Evolutionary conservation across 2,797 vertebrate genomes (phyloP).

Genomic region (Oryzias sinensis): DNA sequence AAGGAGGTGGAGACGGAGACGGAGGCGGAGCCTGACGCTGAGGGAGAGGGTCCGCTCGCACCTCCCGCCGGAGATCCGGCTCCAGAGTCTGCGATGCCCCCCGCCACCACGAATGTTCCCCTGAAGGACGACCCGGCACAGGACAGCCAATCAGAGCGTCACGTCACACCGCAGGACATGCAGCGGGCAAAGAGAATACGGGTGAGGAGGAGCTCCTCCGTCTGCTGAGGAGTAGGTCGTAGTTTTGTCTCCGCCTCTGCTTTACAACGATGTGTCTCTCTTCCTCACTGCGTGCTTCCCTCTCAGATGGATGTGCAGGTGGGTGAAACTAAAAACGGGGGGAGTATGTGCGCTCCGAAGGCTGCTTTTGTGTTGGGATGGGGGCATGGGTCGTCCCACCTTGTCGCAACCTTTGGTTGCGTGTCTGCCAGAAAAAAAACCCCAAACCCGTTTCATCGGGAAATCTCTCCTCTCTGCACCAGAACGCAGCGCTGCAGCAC

Average conservation of each 20-base stretch:
- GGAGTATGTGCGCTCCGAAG: slow-evolving; percentile 12
- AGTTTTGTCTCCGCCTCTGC: slow-evolving; percentile 5
- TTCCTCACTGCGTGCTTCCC: slow-evolving; percentile 75
- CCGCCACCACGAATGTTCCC: slow-evolving; percentile 42
- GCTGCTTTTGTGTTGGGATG: slow-evolving; percentile 14
- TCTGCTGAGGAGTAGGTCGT: no score
- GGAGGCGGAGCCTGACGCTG: slow-evolving; percentile 30
- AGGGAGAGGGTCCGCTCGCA: slow-evolving; percentile 50
- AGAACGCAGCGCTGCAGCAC: slow-evolving; percentile 97
- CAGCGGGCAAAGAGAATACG: slow-evolving; percentile 91
- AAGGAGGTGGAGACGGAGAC: slow-evolving; percentile 80
- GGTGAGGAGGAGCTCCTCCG: slow-evolving; percentile 42
- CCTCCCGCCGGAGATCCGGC: slow-evolving; percentile 39
- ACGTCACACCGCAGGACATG: slow-evolving; percentile 90
- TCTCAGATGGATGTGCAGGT: slow-evolving; percentile 95
- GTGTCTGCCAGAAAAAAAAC: not conserved
- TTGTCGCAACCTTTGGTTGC: slow-evolving; percentile 10
- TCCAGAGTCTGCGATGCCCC: slow-evolving; percentile 43
- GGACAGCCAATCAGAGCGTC: slow-evolving; percentile 72
- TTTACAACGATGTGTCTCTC: slow-evolving; percentile 77
- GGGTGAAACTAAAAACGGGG: slow-evolving; percentile 63
- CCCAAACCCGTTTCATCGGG: no score
- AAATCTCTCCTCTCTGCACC: slow-evolving; percentile 23
- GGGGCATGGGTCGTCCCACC: no score
- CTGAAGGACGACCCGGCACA: slow-evolving; percentile 76